These are phyloP conservation scores for Blastomussa wellsi DNA, from an alignment of 92 coral and sea anemone genomes.

Conservation along the genomic window DNA sequence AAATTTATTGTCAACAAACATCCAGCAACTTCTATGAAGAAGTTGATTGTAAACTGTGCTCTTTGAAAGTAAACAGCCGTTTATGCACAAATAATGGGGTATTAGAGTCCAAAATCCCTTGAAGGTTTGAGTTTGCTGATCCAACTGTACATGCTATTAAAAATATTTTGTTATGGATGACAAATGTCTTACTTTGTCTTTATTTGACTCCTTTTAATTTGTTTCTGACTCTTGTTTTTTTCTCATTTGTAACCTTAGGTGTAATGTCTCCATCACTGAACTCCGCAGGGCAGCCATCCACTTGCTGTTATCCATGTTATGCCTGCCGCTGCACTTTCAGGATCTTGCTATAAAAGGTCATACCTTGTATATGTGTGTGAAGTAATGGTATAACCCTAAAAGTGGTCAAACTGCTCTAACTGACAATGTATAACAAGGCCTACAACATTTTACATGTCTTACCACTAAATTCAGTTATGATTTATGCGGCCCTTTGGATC, in stretches of 20 bases:
- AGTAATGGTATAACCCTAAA: neutral
- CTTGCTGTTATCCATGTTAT: slow-evolving; percentile 89
- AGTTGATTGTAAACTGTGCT: too few relatives aligned
- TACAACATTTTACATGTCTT: too few relatives aligned
- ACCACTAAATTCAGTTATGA: too few relatives aligned
- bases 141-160: too few relatives aligned
- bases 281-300: slow-evolving; percentile 97
- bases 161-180: neutral
- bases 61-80: too few relatives aligned
- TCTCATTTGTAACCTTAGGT: slow-evolving; percentile 43
- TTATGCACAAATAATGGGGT: too few relatives aligned
- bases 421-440: neutral
- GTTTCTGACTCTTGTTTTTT: neutral
- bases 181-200: neutral
- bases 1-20: too few relatives aligned
- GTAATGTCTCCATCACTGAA: slow-evolving; percentile 86
- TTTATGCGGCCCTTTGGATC: too few relatives aligned
- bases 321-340: slow-evolving; percentile 94
- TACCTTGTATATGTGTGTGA: neutral
- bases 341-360: slow-evolving; percentile 86
- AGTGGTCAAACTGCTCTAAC: neutral
- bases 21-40: too few relatives aligned
- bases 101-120: too few relatives aligned
- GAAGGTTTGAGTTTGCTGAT: too few relatives aligned
- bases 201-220: too few relatives aligned